Evolutionary conservation across 92 coral and sea anemone species (phyloP).

Genomic region (Epizoanthus scotinus): DNA sequence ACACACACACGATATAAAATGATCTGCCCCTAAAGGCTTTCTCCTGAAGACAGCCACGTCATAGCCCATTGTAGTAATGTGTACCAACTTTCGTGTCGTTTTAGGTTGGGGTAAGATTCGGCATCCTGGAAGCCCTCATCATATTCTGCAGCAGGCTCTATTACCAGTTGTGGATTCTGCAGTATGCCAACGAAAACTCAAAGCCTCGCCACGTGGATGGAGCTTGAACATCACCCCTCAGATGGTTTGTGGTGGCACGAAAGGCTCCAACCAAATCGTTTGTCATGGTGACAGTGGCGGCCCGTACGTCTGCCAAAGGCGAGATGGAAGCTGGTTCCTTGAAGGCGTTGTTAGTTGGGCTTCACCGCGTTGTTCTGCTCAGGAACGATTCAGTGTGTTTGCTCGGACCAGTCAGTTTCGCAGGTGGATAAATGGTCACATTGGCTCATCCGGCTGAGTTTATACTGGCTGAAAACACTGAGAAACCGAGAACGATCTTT

Average conservation of each 20-base stretch:
- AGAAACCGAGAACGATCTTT: no score
- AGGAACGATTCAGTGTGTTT: constrained; percentile 49
- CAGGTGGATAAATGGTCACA: constrained; percentile 47
- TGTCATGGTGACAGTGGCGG: constrained; percentile 68
- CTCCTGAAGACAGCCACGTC: no score
- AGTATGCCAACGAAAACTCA: constrained; percentile 18
- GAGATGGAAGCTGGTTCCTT: constrained; percentile 50
- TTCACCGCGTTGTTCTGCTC: constrained; percentile 47
- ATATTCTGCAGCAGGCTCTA: constrained; percentile 27
- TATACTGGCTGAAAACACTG: no score
- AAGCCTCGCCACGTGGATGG: constrained; percentile 29
- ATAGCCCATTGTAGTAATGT: no score
- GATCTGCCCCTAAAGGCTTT: no score
- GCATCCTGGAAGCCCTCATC: constrained; percentile 30
- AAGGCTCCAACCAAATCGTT: constrained; percentile 28
- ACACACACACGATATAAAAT: no score
- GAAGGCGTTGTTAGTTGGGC: constrained; percentile 61
- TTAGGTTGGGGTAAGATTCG: constrained; percentile 35
- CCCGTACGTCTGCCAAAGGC: constrained; percentile 52
- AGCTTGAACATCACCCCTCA: constrained; percentile 35
- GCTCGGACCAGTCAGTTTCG: constrained; percentile 57
- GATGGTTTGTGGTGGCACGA: constrained; percentile 58
- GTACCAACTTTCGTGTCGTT: background rate
- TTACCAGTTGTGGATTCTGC: constrained; percentile 12
- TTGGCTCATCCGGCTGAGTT: no score